Percentiles rank a stretch among this genome's conserved stretches.
These are phyloP conservation scores for Tetragnatha montana DNA, from an alignment of 2,888 invertebrate species.

Conservation along the genomic window DNA sequence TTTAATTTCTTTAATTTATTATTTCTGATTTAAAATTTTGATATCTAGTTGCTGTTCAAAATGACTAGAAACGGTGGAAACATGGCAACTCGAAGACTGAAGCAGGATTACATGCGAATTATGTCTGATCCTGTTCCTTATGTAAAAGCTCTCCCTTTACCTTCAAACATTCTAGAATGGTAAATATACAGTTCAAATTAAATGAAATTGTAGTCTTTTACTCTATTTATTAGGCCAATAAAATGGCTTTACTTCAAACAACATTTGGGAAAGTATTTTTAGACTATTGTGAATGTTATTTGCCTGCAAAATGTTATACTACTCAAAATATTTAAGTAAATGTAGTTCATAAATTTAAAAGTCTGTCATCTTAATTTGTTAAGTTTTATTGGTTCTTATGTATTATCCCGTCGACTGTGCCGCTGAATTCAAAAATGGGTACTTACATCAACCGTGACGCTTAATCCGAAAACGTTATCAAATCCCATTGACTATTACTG, in stretches of 20 bases:
- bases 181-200: conserved; percentile 73
- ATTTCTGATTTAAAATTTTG: not conserved
- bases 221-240: not conserved
- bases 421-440: too few relatives aligned
- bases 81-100: conserved; percentile 88
- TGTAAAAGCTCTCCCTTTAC: conserved; percentile 94
- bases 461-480: too few relatives aligned
- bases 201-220: not conserved
- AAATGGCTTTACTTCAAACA: not conserved
- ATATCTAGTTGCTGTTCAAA: not conserved
- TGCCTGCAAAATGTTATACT: not conserved
- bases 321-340: too few relatives aligned
- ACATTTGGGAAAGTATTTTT: not conserved
- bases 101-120: conserved; percentile 95
- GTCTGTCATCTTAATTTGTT: too few relatives aligned
- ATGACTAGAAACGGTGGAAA: conserved; percentile 70
- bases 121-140: conserved; percentile 98
- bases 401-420: too few relatives aligned
- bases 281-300: too few relatives aligned
- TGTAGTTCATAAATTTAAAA: too few relatives aligned
- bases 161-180: conserved; percentile 98
- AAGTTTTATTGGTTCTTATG: too few relatives aligned
- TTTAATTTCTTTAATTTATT: not conserved
- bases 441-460: too few relatives aligned
- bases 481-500: too few relatives aligned